These are phyloP conservation scores for Pogonocichla stellata DNA, from an alignment of 2,113 vertebrate species.

Conservation along the genomic window DNA sequence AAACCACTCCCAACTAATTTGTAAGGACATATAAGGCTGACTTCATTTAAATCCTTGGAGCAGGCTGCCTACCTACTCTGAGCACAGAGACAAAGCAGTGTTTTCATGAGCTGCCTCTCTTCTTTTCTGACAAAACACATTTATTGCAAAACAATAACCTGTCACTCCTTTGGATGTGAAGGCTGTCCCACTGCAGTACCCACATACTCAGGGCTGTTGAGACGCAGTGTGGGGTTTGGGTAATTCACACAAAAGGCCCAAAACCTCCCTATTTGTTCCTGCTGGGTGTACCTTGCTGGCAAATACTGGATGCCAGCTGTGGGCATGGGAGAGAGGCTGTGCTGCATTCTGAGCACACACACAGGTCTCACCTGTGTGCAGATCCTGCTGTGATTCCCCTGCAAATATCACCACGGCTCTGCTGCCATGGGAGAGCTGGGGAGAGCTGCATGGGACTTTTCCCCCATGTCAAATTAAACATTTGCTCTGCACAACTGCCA, in stretches of 20 bases:
- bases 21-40: background rate
- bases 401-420: background rate
- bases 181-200: background rate
- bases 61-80: background rate
- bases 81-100: background rate
- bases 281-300: background rate
- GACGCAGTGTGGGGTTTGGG: background rate
- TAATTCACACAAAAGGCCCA: background rate
- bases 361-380: rapidly evolving
- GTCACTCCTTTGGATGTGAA: background rate
- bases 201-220: background rate
- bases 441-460: rapidly evolving
- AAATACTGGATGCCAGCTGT: rapidly evolving
- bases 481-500: background rate
- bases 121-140: background rate
- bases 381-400: background rate
- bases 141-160: background rate
- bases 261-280: background rate
- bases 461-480: background rate
- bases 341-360: background rate
- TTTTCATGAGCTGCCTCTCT: background rate
- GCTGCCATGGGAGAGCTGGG: rapidly evolving
- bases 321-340: background rate
- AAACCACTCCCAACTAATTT: background rate
- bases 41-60: background rate